Percentiles rank a stretch among this genome's conserved stretches.
Conservation (phyloP, 2,113 vertebrate genomes). For the Gadus macrocephalus region DNA sequence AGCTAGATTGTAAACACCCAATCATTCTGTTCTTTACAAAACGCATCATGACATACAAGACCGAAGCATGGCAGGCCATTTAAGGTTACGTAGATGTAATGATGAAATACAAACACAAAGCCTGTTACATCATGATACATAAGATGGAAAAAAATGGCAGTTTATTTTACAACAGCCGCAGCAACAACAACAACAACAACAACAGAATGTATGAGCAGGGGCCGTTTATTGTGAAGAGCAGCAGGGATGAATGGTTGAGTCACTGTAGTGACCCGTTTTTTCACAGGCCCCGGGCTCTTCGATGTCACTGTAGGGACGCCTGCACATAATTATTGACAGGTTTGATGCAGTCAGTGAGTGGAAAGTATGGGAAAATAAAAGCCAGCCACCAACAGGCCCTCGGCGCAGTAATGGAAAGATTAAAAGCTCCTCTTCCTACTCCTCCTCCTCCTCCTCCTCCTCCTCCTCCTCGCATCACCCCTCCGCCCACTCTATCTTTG, state of each 20-base stretch:
- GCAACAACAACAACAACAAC: not conserved
- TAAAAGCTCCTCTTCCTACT: constrained; percentile 61
- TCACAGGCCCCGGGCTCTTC: constrained; percentile 24
- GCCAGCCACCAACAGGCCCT: constrained; percentile 67
- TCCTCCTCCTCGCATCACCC: constrained; percentile 27
- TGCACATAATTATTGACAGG: constrained; percentile 79
- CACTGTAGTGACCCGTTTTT: not conserved
- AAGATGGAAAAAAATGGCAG: too few relatives aligned
- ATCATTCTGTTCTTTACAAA: too few relatives aligned
- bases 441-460: constrained; percentile 36
- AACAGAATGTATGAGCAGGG: not conserved
- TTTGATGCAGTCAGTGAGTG: constrained; percentile 73
- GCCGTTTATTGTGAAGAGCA: too few relatives aligned
- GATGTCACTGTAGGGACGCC: constrained; percentile 31
- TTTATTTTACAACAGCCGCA: not conserved
- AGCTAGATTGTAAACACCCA: too few relatives aligned
- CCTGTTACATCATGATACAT: too few relatives aligned
- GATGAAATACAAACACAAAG: too few relatives aligned
- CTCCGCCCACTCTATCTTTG: constrained; percentile 29
- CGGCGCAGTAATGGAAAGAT: constrained; percentile 79
- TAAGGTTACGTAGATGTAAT: too few relatives aligned
- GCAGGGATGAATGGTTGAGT: too few relatives aligned
- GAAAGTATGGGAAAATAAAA: constrained; percentile 70
- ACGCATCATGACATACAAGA: too few relatives aligned
- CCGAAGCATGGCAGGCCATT: too few relatives aligned